These are phyloP conservation scores for Eudemis profundana DNA, from an alignment of 2,888 invertebrate species.

Conservation along the genomic window DNA sequence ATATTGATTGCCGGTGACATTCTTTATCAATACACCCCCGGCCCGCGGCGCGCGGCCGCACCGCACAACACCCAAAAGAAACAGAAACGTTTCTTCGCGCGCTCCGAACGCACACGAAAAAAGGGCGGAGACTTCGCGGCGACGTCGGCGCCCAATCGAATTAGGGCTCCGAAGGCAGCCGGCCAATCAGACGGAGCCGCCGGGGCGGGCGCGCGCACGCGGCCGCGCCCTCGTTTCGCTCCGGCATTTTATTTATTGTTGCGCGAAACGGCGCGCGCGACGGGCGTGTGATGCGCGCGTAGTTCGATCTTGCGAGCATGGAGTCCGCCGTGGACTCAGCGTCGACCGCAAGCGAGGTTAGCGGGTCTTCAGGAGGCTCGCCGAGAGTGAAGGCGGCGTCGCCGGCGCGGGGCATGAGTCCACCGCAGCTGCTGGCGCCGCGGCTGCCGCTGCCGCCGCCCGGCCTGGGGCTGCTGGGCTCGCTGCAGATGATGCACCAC, in stretches of 20 bases:
- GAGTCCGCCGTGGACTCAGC: slow-evolving; percentile 86
- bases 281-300: slow-evolving; percentile 86
- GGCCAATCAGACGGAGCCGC: slow-evolving; percentile 76
- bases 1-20: slow-evolving; percentile 88
- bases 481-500: slow-evolving; percentile 92
- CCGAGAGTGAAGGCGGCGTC: slow-evolving; percentile 81
- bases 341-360: slow-evolving; percentile 84
- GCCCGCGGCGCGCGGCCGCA: slow-evolving; percentile 70
- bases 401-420: slow-evolving; percentile 76
- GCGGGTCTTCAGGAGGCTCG: slow-evolving; percentile 82
- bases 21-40: slow-evolving; percentile 86
- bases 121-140: slow-evolving; percentile 80
- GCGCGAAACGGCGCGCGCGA: slow-evolving; percentile 88
- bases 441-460: slow-evolving; percentile 93
- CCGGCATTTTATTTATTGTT: slow-evolving; percentile 90
- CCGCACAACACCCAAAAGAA: slow-evolving; percentile 85
- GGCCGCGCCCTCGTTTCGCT: slow-evolving; percentile 84
- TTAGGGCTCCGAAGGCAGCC: slow-evolving; percentile 57
- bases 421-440: slow-evolving; percentile 89
- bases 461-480: slow-evolving; percentile 92
- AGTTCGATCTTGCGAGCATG: slow-evolving; percentile 73
- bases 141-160: slow-evolving; percentile 70
- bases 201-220: slow-evolving; percentile 81
- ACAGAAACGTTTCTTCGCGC: slow-evolving; percentile 86
- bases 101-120: slow-evolving; percentile 80